Base-by-base conservation (phyloP, 2,888 invertebrate genomes). In the Morpho deidamia region DNA sequence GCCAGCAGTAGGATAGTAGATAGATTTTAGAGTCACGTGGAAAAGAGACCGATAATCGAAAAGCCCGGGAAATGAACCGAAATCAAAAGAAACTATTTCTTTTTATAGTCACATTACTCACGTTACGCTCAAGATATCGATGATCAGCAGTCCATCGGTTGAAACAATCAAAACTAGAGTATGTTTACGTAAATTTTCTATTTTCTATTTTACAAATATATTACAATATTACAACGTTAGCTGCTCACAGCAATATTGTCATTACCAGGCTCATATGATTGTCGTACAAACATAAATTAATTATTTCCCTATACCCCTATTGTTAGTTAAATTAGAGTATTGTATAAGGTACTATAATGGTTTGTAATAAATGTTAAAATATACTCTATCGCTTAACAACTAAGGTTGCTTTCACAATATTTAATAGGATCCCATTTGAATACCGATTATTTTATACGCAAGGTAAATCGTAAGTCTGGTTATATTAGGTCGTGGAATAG, bases 401-500 rank as follows among this genome's bases (percentile, higher is more conserved):
- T 52, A 37, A 47, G 44, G 11, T 39, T 47, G 14, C 7, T 38
- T 38, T 39, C 32, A 4, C 35, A 23, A 32, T 34, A 35, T 7
- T 9, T 0, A 11, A 33, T 33, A 8, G 11, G 1, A 38, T 14
- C 23, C 41, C 44, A 56, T 58, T 59, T 51, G 41, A 60, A 58
- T 55, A 51, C 52, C 56, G 46, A 55, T 53, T 62, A 56, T 60
- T 52, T 51, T 53, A 50, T 49, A 51, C 48, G 42, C 11, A 33
- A 40, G 34, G 51, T 51, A 58, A 45, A 44, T 49, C 35, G 43
- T 50, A 57, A 51, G 12, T 56, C 53, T 45, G 34, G 23, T 71
- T 72, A 71, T 71, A 71, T 69, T 65, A 65, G 68, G 73, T 72
- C 71, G 71, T 65, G 71, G 68, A 63, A 67, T 63, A 63, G 59